Conservation (phyloP, 2,797 vertebrate genomes). For the Enteromius mattozi region DNA sequence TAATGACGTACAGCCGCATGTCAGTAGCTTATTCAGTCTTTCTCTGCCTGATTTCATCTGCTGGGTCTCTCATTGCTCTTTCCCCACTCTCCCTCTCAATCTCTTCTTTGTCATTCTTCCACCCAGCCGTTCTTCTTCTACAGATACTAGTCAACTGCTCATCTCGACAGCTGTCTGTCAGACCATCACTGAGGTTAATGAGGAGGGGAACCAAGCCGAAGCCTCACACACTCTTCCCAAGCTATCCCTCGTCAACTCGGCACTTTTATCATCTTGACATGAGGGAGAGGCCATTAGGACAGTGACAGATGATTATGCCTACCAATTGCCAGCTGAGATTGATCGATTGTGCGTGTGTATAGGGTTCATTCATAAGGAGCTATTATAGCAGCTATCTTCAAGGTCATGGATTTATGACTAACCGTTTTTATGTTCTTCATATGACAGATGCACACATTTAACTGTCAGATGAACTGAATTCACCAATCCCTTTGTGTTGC, state of each 20-base stretch:
- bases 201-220: conserved; percentile 17
- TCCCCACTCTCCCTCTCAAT: background rate
- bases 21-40: conserved; percentile 56
- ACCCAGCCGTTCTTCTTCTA: conserved; percentile 18
- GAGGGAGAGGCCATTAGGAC: conserved; percentile 44
- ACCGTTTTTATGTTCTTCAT: conserved; percentile 3
- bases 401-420: conserved; percentile 41
- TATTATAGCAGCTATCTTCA: conserved; percentile 21
- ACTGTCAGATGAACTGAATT: background rate
- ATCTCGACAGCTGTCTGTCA: conserved; percentile 57
- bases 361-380: conserved; percentile 10
- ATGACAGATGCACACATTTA: conserved; percentile 3
- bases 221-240: conserved; percentile 35
- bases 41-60: conserved; percentile 37
- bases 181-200: conserved; percentile 56
- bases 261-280: conserved; percentile 59
- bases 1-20: conserved; percentile 37
- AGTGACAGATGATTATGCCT: conserved; percentile 58
- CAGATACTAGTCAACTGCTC: conserved; percentile 32
- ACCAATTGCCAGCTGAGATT: conserved; percentile 53
- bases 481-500: conserved; percentile 5
- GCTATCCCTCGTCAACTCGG: conserved; percentile 25
- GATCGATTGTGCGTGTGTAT: conserved; percentile 45
- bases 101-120: conserved; percentile 9
- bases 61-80: conserved; percentile 26